Evolutionary conservation across 2,113 vertebrate genomes (phyloP).

Genomic region (Sceloporus tristichus): DNA sequence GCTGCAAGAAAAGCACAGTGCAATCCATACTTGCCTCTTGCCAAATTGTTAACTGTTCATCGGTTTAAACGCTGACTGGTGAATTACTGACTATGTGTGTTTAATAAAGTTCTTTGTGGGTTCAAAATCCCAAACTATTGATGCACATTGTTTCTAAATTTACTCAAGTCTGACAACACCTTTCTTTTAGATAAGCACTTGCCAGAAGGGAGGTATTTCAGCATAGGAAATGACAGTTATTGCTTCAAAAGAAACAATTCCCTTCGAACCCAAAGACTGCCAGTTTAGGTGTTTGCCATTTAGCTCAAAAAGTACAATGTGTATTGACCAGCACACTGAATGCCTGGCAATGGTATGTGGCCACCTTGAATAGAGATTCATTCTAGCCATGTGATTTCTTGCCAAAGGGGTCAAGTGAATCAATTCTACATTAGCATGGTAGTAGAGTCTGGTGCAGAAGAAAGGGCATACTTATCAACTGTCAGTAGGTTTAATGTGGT

Average conservation of each 20-base stretch:
- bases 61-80: neutral
- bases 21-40: neutral
- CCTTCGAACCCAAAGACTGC: neutral
- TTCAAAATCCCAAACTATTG: no score
- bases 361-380: slow-evolving; percentile 17
- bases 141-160: no score
- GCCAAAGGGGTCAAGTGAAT: slow-evolving; percentile 21
- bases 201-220: neutral
- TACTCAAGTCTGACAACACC: no score
- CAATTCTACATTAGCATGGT: slow-evolving; percentile 17
- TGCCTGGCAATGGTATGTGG: neutral
- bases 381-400: slow-evolving; percentile 1
- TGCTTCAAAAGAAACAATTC: neutral
- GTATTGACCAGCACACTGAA: neutral
- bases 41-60: neutral
- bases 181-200: neutral
- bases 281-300: neutral
- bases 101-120: no score
- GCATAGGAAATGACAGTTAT: no score
- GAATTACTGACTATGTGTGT: no score
- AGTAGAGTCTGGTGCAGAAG: slow-evolving; percentile 8
- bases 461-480: slow-evolving; percentile 10
- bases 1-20: neutral
- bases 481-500: slow-evolving; percentile 26
- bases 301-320: neutral